Evolutionary conservation across 1,140 invertebrate species (phyloP).

Genomic region (Brachionus paranguensis): DNA sequence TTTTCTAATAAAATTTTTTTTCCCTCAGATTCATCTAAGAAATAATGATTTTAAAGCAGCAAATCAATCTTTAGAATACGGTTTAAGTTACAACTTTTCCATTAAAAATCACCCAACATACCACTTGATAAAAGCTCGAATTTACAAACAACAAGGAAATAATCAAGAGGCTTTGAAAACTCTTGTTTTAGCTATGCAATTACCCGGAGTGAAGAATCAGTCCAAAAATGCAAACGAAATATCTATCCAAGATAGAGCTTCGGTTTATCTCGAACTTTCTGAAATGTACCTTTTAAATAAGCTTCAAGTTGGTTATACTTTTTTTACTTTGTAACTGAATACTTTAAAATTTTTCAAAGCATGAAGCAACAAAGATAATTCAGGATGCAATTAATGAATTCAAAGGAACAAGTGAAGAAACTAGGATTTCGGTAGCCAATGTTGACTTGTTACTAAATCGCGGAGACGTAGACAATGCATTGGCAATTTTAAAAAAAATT

Average conservation of each 20-base stretch:
- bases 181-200: conserved; percentile 65
- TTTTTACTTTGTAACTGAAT: not conserved
- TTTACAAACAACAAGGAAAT: conserved; percentile 71
- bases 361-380: conserved; percentile 74
- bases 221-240: conserved; percentile 40
- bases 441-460: conserved; percentile 74
- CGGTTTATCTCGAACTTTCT: conserved; percentile 79
- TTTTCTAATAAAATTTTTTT: not conserved
- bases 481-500: conserved; percentile 71
- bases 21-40: conserved; percentile 61
- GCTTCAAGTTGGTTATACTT: not conserved
- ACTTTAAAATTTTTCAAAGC: conserved; percentile 45
- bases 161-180: conserved; percentile 69
- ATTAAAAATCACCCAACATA: conserved; percentile 79
- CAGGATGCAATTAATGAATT: conserved; percentile 73
- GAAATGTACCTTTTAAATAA: conserved; percentile 55
- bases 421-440: conserved; percentile 72
- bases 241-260: conserved; percentile 67
- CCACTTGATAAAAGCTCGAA: conserved; percentile 74
- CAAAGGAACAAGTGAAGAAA: conserved; percentile 72
- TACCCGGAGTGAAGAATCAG: conserved; percentile 54
- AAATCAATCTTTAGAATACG: conserved; percentile 75
- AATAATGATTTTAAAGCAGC: conserved; percentile 72
- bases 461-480: conserved; percentile 72
- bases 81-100: conserved; percentile 82